These are phyloP conservation scores for Peromyscus eremicus DNA, from an alignment of 2,797 vertebrate genomes.

Conservation along the genomic window DNA sequence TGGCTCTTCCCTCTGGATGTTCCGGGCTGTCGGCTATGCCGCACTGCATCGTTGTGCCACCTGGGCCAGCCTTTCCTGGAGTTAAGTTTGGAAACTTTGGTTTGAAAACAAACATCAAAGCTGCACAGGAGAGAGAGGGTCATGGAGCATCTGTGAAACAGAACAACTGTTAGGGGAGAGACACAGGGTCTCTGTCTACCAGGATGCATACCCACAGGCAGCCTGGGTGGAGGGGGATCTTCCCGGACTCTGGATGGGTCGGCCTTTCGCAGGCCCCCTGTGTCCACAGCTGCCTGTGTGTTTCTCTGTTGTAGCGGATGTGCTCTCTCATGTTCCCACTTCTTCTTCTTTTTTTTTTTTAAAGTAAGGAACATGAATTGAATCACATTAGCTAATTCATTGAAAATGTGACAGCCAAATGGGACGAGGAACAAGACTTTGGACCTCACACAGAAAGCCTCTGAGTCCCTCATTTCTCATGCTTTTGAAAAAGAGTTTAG, in stretches of 20 bases:
- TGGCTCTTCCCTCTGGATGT: not conserved
- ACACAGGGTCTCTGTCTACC: not conserved
- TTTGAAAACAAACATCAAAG: not conserved
- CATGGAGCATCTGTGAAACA: slow-evolving; percentile 8
- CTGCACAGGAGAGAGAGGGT: not conserved
- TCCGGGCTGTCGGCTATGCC: not conserved
- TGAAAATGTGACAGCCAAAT: slow-evolving; percentile 3
- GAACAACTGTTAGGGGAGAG: not conserved
- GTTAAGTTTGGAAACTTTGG: slow-evolving; percentile 42
- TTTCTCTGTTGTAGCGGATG: not conserved
- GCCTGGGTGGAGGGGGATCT: not conserved
- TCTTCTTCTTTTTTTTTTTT: not conserved
- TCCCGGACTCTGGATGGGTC: fast-evolving
- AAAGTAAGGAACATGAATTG: not conserved
- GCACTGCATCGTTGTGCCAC: not conserved
- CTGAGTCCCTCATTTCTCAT: slow-evolving; percentile 7
- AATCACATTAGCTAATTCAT: not conserved
- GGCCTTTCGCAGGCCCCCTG: not conserved
- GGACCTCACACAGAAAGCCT: slow-evolving; percentile 29
- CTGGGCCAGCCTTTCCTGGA: not conserved
- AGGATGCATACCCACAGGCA: not conserved
- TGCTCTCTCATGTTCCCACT: not conserved
- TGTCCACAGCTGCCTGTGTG: not conserved
- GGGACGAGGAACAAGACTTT: not conserved
- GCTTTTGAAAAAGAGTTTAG: slow-evolving; percentile 34